Conservation (phyloP, 1,140 invertebrate species). For the Saccostrea glomerata region DNA sequence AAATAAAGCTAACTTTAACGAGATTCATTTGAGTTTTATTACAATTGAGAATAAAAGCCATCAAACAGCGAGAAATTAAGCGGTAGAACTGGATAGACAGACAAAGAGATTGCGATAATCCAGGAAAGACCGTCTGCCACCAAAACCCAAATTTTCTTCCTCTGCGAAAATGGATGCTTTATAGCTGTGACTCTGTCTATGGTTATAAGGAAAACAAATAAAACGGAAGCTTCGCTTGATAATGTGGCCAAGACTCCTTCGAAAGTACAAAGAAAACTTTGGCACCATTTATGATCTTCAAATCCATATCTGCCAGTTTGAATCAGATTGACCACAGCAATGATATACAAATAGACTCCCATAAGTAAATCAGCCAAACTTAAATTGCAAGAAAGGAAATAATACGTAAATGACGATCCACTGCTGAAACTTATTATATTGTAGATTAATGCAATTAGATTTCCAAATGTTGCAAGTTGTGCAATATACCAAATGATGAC, state of each 20-base stretch:
- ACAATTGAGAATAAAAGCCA: background rate
- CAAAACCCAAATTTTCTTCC: too few relatives aligned
- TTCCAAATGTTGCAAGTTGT: constrained; percentile 81
- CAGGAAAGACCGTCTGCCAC: background rate
- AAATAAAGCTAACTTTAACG: too few relatives aligned
- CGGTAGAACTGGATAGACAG: background rate
- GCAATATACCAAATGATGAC: constrained; percentile 81
- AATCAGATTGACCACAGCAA: constrained; percentile 80
- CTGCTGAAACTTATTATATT: constrained; percentile 75
- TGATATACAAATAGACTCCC: constrained; percentile 82
- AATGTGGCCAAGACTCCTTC: constrained; percentile 85
- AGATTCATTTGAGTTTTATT: too few relatives aligned
- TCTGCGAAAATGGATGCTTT: constrained; percentile 65
- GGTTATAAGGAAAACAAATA: constrained; percentile 68
- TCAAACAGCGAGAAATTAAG: background rate
- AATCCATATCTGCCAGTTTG: constrained; percentile 82
- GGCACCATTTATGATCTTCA: constrained; percentile 81
- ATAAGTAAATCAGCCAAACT: constrained; percentile 83
- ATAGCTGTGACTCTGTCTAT: constrained; percentile 67
- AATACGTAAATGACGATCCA: constrained; percentile 79
- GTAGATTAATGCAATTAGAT: constrained; percentile 84
- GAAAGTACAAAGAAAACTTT: constrained; percentile 80
- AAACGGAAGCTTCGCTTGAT: constrained; percentile 84
- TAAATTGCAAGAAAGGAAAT: constrained; percentile 84
- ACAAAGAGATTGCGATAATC: background rate